Evolutionary conservation across 2,797 vertebrate genomes (phyloP).

Genomic region (Eidolon dupreanum): DNA sequence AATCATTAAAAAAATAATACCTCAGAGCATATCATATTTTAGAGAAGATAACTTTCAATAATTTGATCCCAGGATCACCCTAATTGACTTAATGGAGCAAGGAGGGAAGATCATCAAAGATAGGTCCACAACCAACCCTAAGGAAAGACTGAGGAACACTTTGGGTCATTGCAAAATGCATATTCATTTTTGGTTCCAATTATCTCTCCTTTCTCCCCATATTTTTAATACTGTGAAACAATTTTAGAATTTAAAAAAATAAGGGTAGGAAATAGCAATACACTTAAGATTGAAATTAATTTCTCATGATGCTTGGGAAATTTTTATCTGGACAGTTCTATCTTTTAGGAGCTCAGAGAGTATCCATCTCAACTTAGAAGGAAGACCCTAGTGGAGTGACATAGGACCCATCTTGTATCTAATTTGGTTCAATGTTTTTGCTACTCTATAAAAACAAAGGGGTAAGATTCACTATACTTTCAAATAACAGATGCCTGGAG

Average conservation of each 20-base stretch:
- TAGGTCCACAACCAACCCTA: neutral
- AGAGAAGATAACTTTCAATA: neutral
- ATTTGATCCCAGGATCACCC: neutral
- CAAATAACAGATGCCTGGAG: neutral
- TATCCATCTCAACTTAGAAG: neutral
- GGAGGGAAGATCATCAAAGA: neutral
- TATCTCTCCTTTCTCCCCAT: neutral
- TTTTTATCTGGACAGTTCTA: neutral
- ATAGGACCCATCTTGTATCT: neutral
- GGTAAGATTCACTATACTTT: neutral
- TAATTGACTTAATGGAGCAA: neutral
- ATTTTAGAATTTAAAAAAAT: neutral
- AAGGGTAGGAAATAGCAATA: neutral
- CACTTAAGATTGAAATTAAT: neutral
- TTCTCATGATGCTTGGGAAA: neutral
- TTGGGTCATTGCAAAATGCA: neutral
- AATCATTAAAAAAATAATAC: neutral
- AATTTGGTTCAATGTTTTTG: conserved; percentile 37
- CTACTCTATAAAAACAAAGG: neutral
- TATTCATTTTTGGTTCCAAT: neutral
- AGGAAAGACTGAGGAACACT: neutral
- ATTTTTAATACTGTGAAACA: neutral
- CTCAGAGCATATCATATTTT: neutral
- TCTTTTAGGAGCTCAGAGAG: neutral
- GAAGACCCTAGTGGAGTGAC: neutral